These are phyloP conservation scores for Tetheella fluctuosa DNA, from an alignment of 2,888 invertebrate species.

Conservation along the genomic window DNA sequence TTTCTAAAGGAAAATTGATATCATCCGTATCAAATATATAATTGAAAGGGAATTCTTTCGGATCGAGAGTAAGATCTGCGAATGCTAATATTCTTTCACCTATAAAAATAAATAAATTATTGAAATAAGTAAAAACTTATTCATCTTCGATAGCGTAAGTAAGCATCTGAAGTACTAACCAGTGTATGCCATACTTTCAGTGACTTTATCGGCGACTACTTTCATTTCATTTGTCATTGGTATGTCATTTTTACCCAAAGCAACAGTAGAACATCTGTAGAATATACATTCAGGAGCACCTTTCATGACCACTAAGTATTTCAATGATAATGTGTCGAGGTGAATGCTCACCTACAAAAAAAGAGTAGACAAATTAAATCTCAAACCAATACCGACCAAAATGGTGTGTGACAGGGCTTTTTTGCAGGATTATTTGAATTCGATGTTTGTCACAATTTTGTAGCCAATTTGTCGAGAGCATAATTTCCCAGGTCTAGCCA, in stretches of 20 bases:
- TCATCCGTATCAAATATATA: constrained; percentile 95
- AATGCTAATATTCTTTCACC: constrained; percentile 96
- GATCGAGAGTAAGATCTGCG: constrained; percentile 94
- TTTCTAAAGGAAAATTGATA: constrained; percentile 93
- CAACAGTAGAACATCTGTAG: constrained; percentile 91
- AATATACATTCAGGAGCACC: constrained; percentile 97
- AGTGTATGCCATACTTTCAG: constrained; percentile 64
- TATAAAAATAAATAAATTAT: constrained; percentile 52
- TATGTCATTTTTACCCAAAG: constrained; percentile 89
- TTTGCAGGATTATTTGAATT: no score
- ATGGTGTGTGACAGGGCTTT: no score
- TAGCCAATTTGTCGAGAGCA: no score
- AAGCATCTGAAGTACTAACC: constrained; percentile 51
- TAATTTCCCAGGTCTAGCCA: no score
- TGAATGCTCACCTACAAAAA: constrained; percentile 85
- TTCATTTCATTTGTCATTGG: constrained; percentile 55
- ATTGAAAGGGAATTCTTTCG: constrained; percentile 92
- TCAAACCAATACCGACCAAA: no score
- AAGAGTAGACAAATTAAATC: constrained; percentile 16
- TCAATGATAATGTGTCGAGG: constrained; percentile 90
- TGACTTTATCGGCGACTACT: constrained; percentile 50
- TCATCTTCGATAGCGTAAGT: neutral
- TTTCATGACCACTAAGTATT: constrained; percentile 96
- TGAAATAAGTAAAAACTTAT: constrained; percentile 59
- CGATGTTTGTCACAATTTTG: no score